Conservation (phyloP, 2,888 invertebrate species). For the Lissocephala sabroskyi region DNA sequence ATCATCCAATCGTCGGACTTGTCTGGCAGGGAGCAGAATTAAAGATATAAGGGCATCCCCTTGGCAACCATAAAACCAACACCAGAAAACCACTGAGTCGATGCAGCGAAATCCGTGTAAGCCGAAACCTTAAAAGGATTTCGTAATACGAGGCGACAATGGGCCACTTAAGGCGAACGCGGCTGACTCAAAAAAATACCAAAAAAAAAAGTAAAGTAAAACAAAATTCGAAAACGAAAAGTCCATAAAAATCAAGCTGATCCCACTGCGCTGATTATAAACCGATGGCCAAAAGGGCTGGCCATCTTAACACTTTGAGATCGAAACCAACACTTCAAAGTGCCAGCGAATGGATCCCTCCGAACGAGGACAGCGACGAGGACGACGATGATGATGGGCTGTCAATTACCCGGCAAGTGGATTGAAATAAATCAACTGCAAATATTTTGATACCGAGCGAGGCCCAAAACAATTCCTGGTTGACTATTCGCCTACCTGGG, state of each 20-base stretch:
- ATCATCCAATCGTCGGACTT: no score
- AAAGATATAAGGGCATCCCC: no score
- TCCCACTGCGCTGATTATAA: neutral
- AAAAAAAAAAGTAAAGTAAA: neutral
- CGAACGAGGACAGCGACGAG: no score
- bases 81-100: neutral
- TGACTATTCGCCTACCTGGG: conserved; percentile 10
- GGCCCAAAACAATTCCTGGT: conserved; percentile 6
- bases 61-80: neutral
- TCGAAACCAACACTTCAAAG: no score
- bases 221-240: no score
- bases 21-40: no score
- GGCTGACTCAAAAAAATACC: conserved; percentile 4
- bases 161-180: conserved; percentile 11
- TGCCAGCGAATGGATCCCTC: no score
- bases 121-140: conserved; percentile 19
- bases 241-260: neutral
- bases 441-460: neutral
- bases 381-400: no score
- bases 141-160: conserved; percentile 19
- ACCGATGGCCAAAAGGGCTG: no score
- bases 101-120: conserved; percentile 11
- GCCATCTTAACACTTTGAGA: no score
- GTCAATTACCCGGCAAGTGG: no score
- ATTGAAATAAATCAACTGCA: conserved; percentile 1